These are phyloP conservation scores for Megaceryle torquata DNA, from an alignment of 2,113 vertebrate genomes.

Conservation along the genomic window DNA sequence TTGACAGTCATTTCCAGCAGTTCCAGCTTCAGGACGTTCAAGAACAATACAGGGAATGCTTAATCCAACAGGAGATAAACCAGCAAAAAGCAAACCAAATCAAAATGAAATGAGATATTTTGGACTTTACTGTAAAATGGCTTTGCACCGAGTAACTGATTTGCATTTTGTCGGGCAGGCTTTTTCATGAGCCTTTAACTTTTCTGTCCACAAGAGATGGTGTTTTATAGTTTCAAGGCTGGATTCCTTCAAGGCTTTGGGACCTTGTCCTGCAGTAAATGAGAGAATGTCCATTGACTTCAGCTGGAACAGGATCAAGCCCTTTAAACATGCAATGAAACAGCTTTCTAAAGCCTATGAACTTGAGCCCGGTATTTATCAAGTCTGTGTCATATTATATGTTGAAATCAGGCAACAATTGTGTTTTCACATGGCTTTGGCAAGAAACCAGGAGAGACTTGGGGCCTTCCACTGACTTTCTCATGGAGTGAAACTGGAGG, in stretches of 20 bases:
- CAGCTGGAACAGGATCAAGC: slow-evolving; percentile 47
- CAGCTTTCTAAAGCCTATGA: slow-evolving; percentile 11
- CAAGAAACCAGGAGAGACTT: not conserved
- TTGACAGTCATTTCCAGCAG: not conserved
- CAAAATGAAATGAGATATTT: not conserved
- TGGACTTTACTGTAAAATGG: not conserved
- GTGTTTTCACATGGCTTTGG: slow-evolving; percentile 52
- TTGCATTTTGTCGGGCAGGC: not conserved
- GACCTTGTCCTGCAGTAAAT: not conserved
- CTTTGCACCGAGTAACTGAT: not conserved
- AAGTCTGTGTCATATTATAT: slow-evolving; percentile 24
- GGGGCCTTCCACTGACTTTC: slow-evolving; percentile 17
- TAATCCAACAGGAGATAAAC: not conserved
- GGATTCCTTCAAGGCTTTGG: slow-evolving; percentile 23
- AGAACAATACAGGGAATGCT: not conserved
- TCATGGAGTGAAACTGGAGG: slow-evolving; percentile 10
- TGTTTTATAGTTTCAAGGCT: not conserved
- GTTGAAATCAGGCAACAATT: slow-evolving; percentile 56
- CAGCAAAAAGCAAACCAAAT: not conserved
- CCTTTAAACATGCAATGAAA: slow-evolving; percentile 27
- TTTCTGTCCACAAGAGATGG: not conserved
- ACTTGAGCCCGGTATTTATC: slow-evolving; percentile 54
- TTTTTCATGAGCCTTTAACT: not conserved
- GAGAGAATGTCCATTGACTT: slow-evolving; percentile 37
- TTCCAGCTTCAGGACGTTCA: not conserved